phyloP scores from a whole-genome alignment of 2,797 vertebrate genomes.

The Clarias laeviceps region DNA sequence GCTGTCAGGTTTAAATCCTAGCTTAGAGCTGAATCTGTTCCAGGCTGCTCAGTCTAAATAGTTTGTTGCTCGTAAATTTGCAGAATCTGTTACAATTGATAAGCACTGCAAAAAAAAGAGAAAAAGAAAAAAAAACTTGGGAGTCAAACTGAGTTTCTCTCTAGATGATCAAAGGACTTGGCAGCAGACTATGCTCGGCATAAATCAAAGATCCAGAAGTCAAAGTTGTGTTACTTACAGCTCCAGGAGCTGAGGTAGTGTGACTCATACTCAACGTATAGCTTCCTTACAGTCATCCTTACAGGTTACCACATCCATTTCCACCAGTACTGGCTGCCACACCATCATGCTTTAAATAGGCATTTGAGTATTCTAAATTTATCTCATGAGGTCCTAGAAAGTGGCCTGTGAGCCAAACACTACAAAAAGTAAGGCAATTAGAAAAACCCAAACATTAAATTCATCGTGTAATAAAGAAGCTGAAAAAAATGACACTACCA shows the following conservation, averaged over 20 bases:
- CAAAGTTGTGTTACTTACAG: neutral
- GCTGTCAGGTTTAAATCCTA: constrained; percentile 9
- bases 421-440: neutral
- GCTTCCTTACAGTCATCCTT: neutral
- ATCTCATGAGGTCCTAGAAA: neutral
- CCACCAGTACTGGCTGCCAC: neutral
- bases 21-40: neutral
- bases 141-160: neutral
- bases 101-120: neutral
- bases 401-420: neutral
- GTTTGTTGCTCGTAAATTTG: neutral
- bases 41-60: neutral
- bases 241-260: neutral
- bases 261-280: neutral
- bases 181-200: neutral
- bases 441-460: neutral
- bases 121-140: neutral
- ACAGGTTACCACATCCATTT: neutral
- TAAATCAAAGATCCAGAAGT: neutral
- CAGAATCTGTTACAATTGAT: neutral
- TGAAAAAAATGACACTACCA: neutral
- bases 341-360: neutral
- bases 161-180: neutral
- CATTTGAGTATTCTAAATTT: neutral
- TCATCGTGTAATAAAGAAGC: neutral